Conservation (phyloP, 2,888 invertebrate genomes). For the Cremastinae sp. region DNA sequence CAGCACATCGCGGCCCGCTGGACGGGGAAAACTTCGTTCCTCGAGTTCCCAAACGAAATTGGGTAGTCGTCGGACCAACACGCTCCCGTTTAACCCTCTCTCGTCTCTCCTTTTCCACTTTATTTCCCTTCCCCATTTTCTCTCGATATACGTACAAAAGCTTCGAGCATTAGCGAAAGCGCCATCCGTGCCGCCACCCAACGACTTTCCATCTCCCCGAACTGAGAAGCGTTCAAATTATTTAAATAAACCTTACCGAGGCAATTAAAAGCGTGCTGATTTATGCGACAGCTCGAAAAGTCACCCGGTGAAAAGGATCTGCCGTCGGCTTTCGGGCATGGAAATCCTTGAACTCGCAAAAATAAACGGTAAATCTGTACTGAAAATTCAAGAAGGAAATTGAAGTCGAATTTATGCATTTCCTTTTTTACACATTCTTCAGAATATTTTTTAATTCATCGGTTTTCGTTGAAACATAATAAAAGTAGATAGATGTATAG, state of each 20-base stretch:
- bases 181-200: neutral
- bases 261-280: slow-evolving; percentile 75
- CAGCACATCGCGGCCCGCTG: slow-evolving; percentile 23
- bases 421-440: too few relatives aligned
- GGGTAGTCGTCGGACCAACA: slow-evolving; percentile 51
- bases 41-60: slow-evolving; percentile 52
- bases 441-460: too few relatives aligned
- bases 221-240: slow-evolving; percentile 70
- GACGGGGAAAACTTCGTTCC: slow-evolving; percentile 50
- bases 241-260: slow-evolving; percentile 73
- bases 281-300: slow-evolving; percentile 64
- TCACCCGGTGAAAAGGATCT: slow-evolving; percentile 24
- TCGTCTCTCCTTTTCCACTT: neutral
- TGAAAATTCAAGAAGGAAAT: slow-evolving; percentile 40
- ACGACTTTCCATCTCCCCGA: slow-evolving; percentile 48
- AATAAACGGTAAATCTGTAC: neutral
- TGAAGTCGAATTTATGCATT: too few relatives aligned
- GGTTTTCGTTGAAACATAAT: too few relatives aligned
- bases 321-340: slow-evolving; percentile 32
- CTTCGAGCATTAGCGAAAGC: too few relatives aligned
- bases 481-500: too few relatives aligned
- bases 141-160: slow-evolving; percentile 10
- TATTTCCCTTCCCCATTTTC: slow-evolving; percentile 32
- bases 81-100: slow-evolving; percentile 10
- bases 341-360: slow-evolving; percentile 6